Conservation (phyloP, 2,113 vertebrate genomes). For the Cairina moschata region DNA sequence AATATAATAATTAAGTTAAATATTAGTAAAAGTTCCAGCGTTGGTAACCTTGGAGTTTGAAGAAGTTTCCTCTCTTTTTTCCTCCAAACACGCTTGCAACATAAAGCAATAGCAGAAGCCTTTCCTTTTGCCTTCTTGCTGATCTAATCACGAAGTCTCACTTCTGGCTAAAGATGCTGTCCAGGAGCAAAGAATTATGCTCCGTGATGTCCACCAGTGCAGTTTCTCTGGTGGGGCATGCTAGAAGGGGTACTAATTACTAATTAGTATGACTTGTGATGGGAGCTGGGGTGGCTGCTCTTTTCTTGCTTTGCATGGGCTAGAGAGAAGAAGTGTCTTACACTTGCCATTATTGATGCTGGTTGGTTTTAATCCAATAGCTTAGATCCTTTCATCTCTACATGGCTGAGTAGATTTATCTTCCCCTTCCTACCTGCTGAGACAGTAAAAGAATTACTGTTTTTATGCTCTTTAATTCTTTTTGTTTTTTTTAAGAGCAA, state of each 20-base stretch:
- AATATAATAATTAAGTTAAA: neutral
- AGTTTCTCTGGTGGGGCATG: neutral
- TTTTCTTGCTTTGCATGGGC: neutral
- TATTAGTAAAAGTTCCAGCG: neutral
- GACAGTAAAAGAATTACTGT: neutral
- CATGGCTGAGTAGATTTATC: neutral
- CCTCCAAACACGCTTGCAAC: accelerated
- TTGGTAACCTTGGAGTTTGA: neutral
- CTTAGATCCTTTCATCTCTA: neutral
- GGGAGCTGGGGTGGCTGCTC: neutral
- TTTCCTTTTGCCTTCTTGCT: neutral
- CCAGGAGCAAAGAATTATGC: neutral
- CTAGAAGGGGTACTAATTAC: neutral
- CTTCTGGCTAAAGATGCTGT: neutral
- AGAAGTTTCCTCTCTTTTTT: neutral
- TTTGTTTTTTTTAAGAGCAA: neutral
- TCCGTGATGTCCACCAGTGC: neutral
- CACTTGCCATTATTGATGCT: accelerated
- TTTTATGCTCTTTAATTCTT: neutral
- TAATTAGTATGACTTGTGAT: neutral
- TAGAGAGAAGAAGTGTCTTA: neutral
- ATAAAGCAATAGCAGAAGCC: neutral
- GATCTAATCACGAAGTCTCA: neutral
- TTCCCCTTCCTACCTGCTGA: neutral
- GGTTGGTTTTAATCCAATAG: neutral